Percentiles rank a stretch among this genome's conserved stretches.
phyloP scores from a whole-genome alignment of 2,888 invertebrate genomes.

The Meghimatium bilineatum region DNA sequence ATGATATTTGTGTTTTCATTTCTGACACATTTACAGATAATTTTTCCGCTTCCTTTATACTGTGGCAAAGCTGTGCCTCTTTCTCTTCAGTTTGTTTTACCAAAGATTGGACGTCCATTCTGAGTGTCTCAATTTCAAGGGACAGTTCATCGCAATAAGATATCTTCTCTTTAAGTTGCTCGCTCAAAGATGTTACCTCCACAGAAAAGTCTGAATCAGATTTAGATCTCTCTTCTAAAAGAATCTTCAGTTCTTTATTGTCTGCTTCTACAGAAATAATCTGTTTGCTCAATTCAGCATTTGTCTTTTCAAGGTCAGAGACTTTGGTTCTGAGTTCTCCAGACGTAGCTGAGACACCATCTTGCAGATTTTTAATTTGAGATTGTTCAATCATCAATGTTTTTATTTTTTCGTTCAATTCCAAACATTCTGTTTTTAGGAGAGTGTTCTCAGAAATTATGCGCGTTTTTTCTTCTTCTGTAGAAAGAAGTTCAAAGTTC shows the following conservation, averaged over 20 bases:
- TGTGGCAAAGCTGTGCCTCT: conserved; percentile 10
- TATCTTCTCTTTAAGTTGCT: conserved; percentile 28
- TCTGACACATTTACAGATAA: not conserved
- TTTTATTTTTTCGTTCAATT: not conserved
- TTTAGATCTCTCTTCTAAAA: not conserved
- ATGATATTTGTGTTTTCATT: not conserved
- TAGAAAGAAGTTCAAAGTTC: conserved; percentile 60
- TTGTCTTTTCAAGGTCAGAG: conserved; percentile 1
- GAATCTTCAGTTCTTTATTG: conserved; percentile 20
- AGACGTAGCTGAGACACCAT: not conserved
- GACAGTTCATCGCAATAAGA: conserved; percentile 17
- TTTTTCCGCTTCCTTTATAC: not conserved
- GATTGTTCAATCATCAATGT: not conserved
- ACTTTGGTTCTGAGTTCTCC: not conserved
- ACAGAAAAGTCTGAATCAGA: not conserved
- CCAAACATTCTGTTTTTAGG: conserved; percentile 18
- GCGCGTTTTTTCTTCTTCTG: conserved; percentile 56
- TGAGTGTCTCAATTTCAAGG: not conserved
- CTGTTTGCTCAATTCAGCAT: not conserved
- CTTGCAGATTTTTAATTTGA: too few species aligned
- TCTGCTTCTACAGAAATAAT: not conserved
- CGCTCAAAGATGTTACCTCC: conserved; percentile 6
- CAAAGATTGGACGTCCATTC: not conserved
- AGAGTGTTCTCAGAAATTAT: conserved; percentile 49
- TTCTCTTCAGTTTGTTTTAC: not conserved